These are phyloP conservation scores for Cheilosia variabilis DNA, from an alignment of 2,888 invertebrate genomes.

Conservation along the genomic window DNA sequence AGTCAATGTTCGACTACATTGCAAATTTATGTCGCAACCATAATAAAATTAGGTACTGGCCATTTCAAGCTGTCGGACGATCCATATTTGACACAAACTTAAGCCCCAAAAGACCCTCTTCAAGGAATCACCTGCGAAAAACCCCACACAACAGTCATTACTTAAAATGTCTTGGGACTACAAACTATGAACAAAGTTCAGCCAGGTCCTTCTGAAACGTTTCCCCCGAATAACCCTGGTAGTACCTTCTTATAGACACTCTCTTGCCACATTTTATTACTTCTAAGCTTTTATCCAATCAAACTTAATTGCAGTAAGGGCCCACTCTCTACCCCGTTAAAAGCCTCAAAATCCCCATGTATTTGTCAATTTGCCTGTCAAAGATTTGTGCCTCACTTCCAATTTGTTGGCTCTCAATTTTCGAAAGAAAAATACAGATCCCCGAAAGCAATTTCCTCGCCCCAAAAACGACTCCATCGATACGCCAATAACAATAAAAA, in stretches of 20 bases:
- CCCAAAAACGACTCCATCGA: conserved; percentile 51
- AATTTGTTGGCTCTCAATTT: conserved; percentile 55
- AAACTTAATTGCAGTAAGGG: neutral
- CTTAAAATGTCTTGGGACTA: too few species aligned
- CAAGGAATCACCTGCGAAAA: too few species aligned
- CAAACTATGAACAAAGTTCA: too few species aligned
- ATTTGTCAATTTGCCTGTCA: conserved; percentile 55
- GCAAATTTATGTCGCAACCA: too few species aligned
- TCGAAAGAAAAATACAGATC: neutral
- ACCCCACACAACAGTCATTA: too few species aligned
- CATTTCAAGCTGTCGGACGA: too few species aligned
- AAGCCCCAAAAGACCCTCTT: too few species aligned
- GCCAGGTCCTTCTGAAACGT: too few species aligned
- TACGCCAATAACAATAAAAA: conserved; percentile 69
- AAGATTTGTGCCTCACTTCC: neutral
- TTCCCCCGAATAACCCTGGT: too few species aligned
- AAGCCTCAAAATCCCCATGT: neutral
- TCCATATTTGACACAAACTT: too few species aligned
- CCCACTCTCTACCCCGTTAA: neutral
- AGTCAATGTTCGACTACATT: too few species aligned
- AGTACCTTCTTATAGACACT: neutral
- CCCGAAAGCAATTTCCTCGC: conserved; percentile 52
- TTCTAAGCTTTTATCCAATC: neutral
- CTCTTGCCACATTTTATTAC: neutral
- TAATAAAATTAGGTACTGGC: too few species aligned